A percentile compares a stretch with the other conserved stretches of the same genome.
Conservation (phyloP, 2,888 invertebrate species). For the Exephanes ischioxanthus region DNA sequence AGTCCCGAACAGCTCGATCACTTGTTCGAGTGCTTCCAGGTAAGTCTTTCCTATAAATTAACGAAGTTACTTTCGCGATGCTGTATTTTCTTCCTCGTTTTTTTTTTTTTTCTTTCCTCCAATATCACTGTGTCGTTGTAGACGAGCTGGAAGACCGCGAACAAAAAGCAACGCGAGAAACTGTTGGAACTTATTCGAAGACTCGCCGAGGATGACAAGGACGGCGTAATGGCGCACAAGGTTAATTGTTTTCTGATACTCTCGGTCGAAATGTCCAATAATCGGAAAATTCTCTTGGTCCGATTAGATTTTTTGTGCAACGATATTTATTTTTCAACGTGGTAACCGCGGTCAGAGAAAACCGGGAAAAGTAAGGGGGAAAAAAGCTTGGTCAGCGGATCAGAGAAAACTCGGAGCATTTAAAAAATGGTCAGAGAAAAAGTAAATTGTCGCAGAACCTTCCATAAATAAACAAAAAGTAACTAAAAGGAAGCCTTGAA, state of each 20-base stretch:
- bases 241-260: constrained; percentile 83
- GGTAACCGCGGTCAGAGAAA: no score
- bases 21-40: constrained; percentile 98
- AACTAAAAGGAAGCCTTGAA: no score
- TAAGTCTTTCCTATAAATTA: constrained; percentile 80
- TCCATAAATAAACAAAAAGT: no score
- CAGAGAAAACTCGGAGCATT: no score
- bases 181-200: constrained; percentile 97
- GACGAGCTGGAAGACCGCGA: constrained; percentile 98
- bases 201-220: constrained; percentile 98
- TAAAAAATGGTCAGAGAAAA: no score
- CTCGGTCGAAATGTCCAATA: neutral
- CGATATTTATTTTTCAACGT: neutral
- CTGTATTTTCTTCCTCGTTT: constrained; percentile 50
- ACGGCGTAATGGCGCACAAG: constrained; percentile 99
- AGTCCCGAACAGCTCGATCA: constrained; percentile 98
- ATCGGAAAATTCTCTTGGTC: neutral
- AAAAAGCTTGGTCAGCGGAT: no score
- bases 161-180: constrained; percentile 97
- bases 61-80: constrained; percentile 40
- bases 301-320: neutral
- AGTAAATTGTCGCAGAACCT: no score
- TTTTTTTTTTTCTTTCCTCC: constrained; percentile 9
- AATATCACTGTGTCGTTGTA: constrained; percentile 80
- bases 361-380: no score